Base-by-base conservation (phyloP, 1,140 invertebrate species). In the Meloidogyne hapla region DNA sequence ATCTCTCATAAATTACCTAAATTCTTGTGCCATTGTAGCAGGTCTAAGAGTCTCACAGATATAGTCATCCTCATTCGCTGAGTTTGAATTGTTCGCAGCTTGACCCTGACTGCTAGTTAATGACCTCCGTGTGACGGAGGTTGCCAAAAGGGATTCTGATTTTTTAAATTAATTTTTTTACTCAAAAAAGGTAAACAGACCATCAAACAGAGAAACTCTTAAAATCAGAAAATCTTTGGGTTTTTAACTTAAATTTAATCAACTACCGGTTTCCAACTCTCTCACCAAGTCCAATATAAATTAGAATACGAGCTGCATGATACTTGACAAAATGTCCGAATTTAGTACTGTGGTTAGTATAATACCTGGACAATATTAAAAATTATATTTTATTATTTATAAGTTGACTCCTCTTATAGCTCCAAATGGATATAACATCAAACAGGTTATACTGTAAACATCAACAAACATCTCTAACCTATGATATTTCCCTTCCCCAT, bases 301-400 rank as follows among this genome's bases (percentile, higher is more conserved):
- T 91, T 3, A 92, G 88, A 21, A 91, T 90, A 74, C 91, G 84
- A 3, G 91, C 91, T 0, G 91, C 91, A 82, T 92, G 91, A 85
- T 92, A 91, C 83, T 92, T 92, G 38, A 92, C 91, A 83, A 90
- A 92, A 68, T 90, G 89, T 23, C 91, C 91, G 84, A 91, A 92
- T 80, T 91, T 91, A 45, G 91, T 92, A 78, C 90, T 91, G 84
- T 92, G 91, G 84, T 92, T 92, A 56, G 91, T 92, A 88, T 92
- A 92, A 87, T 92, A 92, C 83, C 81, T 82, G 63, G 12, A 77
- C n/a, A n/a, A n/a, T n/a, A n/a, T n/a, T n/a, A 78, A 48, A n/a
- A 83, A 15, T 9, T 76, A 12, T 75, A n/a, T 33, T 40, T 18
- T 33, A 61, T 33, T 25, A 63, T 45, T 64, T 6, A 5, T 28